Conservation (phyloP, 2,113 vertebrate species). For the Columbina picui region DNA sequence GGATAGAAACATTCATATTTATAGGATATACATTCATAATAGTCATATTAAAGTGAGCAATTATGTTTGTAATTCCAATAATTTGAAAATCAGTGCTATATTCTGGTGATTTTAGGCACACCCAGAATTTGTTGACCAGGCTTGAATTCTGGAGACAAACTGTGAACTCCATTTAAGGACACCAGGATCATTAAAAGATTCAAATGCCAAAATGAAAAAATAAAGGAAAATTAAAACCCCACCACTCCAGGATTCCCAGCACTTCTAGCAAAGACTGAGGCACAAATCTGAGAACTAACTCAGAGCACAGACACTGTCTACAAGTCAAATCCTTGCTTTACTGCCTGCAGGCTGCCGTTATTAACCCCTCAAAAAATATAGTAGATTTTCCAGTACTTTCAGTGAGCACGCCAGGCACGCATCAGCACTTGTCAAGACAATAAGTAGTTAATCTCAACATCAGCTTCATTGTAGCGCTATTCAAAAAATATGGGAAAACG, state of each 20-base stretch:
- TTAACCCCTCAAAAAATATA: neutral
- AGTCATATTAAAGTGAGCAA: neutral
- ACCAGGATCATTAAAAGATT: neutral
- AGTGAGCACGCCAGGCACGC: fast-evolving
- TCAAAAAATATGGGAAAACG: neutral
- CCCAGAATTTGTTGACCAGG: neutral
- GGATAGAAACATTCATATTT: neutral
- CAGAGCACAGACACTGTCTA: neutral
- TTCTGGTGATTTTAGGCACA: neutral
- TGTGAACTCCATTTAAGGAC: neutral
- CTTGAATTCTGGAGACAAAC: neutral
- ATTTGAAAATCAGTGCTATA: neutral
- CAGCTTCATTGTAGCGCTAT: neutral
- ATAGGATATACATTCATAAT: neutral
- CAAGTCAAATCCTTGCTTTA: neutral
- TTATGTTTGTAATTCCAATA: neutral
- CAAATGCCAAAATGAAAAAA: neutral
- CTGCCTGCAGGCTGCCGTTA: neutral
- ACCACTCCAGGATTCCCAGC: neutral
- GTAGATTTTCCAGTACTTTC: neutral
- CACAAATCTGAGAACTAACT: neutral
- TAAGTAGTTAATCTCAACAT: neutral
- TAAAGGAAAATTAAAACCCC: neutral
- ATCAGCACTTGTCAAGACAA: neutral
- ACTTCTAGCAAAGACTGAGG: neutral